phyloP scores from a whole-genome alignment of 2,113 vertebrate genomes.

The Ploceus nigricollis region DNA sequence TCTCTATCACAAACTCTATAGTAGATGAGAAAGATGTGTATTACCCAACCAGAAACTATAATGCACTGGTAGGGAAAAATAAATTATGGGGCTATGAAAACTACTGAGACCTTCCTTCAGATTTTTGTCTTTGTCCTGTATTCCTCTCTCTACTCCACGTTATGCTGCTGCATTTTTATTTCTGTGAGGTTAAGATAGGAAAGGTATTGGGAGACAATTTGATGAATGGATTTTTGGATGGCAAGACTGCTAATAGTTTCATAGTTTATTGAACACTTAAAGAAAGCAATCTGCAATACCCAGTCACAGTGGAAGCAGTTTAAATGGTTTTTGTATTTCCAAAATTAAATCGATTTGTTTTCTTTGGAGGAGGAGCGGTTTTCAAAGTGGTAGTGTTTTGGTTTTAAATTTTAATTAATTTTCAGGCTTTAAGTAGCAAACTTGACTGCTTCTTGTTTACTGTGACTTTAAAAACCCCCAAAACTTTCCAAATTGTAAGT shows the following conservation, averaged over 20 bases:
- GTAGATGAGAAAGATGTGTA: not conserved
- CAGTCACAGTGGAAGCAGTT: not conserved
- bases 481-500: not conserved
- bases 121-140: not conserved
- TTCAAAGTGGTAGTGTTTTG: not conserved
- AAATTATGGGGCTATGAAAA: not conserved
- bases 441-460: not conserved
- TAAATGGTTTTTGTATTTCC: not conserved
- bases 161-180: not conserved
- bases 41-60: not conserved
- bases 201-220: not conserved
- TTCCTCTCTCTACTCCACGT: not conserved
- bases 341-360: not conserved
- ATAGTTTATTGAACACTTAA: not conserved
- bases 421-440: not conserved
- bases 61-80: not conserved
- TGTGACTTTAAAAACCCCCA: not conserved
- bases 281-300: not conserved
- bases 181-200: not conserved
- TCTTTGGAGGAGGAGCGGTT: not conserved
- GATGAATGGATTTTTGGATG: not conserved
- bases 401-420: not conserved
- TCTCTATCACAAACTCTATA: not conserved
- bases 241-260: not conserved
- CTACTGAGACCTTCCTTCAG: not conserved